Conservation (phyloP, 2,797 vertebrate genomes). For the Esox lucius region DNA sequence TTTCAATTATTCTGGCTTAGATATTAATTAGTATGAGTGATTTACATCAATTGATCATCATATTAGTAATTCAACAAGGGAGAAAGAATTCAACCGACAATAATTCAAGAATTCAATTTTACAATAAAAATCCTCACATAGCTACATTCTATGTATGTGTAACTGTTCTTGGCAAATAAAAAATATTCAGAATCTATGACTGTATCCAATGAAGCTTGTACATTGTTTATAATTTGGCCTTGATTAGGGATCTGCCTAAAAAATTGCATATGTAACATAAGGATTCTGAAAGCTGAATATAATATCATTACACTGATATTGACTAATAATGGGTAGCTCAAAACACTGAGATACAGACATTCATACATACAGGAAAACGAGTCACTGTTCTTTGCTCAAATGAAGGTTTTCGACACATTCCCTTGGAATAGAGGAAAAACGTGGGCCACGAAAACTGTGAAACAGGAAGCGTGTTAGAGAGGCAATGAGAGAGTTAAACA, state of each 20-base stretch:
- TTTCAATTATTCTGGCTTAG: too few species aligned
- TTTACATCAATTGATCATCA: too few species aligned
- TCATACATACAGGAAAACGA: background rate
- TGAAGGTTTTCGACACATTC: too few species aligned
- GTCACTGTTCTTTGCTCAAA: too few species aligned
- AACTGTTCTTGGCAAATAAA: too few species aligned
- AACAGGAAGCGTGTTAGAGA: background rate
- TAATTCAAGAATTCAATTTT: too few species aligned
- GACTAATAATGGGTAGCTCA: background rate
- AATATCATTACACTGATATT: slow-evolving; percentile 1
- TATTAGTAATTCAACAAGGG: background rate
- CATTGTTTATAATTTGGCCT: background rate
- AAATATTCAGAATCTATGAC: background rate
- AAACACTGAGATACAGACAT: background rate
- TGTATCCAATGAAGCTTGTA: background rate
- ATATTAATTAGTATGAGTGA: too few species aligned
- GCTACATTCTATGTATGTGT: too few species aligned
- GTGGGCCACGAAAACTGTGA: too few species aligned
- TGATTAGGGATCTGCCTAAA: background rate
- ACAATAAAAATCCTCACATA: background rate
- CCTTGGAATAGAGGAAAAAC: too few species aligned
- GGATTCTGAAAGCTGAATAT: slow-evolving; percentile 5
- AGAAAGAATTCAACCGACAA: background rate
- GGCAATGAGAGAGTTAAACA: background rate
- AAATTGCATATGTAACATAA: background rate